Evolutionary conservation across 2,113 vertebrate species (phyloP).

Genomic region (Zosterops lateralis): DNA sequence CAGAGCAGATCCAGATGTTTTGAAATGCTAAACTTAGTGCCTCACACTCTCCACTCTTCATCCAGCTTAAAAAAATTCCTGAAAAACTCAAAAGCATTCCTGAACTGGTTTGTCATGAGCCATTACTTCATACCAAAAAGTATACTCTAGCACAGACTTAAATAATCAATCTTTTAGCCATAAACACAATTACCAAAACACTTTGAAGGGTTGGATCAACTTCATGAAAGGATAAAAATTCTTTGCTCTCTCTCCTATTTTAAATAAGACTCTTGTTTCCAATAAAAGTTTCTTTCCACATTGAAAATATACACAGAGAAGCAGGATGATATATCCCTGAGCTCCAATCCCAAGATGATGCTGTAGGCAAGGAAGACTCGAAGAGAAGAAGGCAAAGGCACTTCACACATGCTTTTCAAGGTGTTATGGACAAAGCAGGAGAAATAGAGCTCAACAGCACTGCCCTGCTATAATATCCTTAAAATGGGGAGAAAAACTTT

Average conservation of each 20-base stretch:
- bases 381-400: not conserved
- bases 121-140: slow-evolving; percentile 59
- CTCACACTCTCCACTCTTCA: slow-evolving; percentile 27
- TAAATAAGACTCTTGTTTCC: not conserved
- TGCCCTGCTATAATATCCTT: not conserved
- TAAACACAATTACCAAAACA: slow-evolving; percentile 47
- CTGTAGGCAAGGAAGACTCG: not conserved
- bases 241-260: not conserved
- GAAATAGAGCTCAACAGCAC: not conserved
- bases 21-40: slow-evolving; percentile 55
- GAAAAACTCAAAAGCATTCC: slow-evolving; percentile 66
- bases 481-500: not conserved
- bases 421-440: not conserved
- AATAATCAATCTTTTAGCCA: slow-evolving; percentile 55
- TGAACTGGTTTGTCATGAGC: slow-evolving; percentile 56
- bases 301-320: not conserved
- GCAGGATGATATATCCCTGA: not conserved
- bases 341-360: not conserved
- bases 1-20: slow-evolving; percentile 65
- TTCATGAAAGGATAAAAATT: slow-evolving; percentile 30
- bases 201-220: slow-evolving; percentile 52
- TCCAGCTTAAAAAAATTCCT: slow-evolving; percentile 30
- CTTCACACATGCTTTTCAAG: not conserved
- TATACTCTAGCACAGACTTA: slow-evolving; percentile 27
- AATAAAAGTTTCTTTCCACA: not conserved